Percentiles rank a stretch among this genome's conserved stretches.
Conservation (phyloP, 2,888 invertebrate species). For the Margaritifera margaritifera region DNA sequence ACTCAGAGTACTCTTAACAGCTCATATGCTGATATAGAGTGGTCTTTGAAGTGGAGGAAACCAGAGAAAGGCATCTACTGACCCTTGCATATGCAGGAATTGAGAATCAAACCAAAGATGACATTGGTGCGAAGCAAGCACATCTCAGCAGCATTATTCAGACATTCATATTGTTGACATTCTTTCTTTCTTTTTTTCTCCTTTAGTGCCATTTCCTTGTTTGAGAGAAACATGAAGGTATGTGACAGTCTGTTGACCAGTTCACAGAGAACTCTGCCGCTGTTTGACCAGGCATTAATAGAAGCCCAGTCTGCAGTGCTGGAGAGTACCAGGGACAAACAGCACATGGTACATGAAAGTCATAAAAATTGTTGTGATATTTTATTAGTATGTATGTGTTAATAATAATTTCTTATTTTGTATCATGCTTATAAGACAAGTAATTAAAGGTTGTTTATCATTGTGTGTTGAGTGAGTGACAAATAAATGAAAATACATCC, state of each 20-base stretch:
- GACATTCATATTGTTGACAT: neutral
- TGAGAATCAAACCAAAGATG: too few species aligned
- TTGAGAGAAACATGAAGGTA: constrained; percentile 80
- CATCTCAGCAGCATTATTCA: too few species aligned
- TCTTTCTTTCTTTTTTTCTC: constrained; percentile 4
- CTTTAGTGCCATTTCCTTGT: constrained; percentile 67
- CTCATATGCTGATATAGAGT: too few species aligned
- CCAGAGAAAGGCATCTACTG: too few species aligned
- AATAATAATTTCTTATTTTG: neutral
- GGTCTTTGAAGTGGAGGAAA: too few species aligned
- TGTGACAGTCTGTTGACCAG: constrained; percentile 81
- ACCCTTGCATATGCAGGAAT: too few species aligned
- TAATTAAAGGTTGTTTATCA: neutral
- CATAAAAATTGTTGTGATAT: too few species aligned
- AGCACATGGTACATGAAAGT: constrained; percentile 28
- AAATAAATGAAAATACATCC: too few species aligned
- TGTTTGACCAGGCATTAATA: constrained; percentile 76
- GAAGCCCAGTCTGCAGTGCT: constrained; percentile 75
- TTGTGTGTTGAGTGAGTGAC: too few species aligned
- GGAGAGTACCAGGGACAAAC: constrained; percentile 72
- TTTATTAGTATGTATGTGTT: neutral
- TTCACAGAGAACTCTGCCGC: constrained; percentile 79
- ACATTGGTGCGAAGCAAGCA: too few species aligned
- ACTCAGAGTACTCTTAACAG: too few species aligned
- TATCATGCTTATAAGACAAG: neutral